These are phyloP conservation scores for Parazoanthus swiftii DNA, from an alignment of 92 coral and sea anemone species.

Conservation along the genomic window DNA sequence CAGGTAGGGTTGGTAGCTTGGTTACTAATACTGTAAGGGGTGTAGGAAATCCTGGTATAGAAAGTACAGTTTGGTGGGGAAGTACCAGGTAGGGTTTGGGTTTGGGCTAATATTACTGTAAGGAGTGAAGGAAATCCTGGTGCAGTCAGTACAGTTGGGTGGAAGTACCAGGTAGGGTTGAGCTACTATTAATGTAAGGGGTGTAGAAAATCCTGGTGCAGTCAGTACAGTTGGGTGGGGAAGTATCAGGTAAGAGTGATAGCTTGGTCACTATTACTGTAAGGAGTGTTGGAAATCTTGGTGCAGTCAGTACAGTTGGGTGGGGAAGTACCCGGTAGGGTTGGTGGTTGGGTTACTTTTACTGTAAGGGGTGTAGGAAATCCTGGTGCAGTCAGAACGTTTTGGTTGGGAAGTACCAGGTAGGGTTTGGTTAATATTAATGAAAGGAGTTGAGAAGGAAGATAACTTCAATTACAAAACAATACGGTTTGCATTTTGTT, in stretches of 20 bases:
- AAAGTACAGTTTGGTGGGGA: conserved; percentile 2
- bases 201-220: background rate
- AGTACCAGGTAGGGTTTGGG: background rate
- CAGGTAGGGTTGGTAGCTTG: too few species aligned
- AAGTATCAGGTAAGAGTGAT: background rate
- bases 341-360: background rate
- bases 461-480: too few species aligned
- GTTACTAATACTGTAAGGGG: too few species aligned
- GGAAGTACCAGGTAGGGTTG: conserved; percentile 9
- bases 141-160: conserved; percentile 21
- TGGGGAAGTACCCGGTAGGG: background rate
- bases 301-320: background rate
- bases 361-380: background rate
- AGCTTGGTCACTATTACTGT: conserved; percentile 42
- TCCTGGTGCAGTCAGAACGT: background rate
- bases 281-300: background rate
- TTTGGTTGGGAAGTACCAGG: background rate
- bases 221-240: conserved; percentile 1
- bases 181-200: conserved; percentile 23
- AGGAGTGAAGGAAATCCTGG: conserved; percentile 4
- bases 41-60: conserved; percentile 13
- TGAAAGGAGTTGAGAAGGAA: background rate
- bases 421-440: background rate
- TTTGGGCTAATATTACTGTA: conserved; percentile 29
- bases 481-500: background rate